Base-by-base conservation (phyloP, 2,797 vertebrate genomes). In the Poeciliopsis paucimaculata region DNA sequence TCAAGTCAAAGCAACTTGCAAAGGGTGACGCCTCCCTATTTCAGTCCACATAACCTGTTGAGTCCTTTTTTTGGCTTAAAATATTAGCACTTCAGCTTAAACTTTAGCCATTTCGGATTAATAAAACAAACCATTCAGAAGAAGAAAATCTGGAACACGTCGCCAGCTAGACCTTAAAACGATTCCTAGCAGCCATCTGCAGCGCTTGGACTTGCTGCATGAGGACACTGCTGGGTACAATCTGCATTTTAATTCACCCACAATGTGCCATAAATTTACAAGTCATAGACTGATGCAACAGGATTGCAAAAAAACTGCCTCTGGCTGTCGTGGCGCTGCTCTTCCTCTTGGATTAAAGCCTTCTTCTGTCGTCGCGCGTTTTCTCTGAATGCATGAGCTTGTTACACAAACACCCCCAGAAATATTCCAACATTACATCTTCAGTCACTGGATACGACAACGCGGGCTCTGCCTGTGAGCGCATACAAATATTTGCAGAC, bases 401-500 rank as follows among this genome's bases (percentile, higher is more conserved):
- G 64, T 49, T 78, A 2, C 16, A 70, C n/a, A 72, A 15, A 66
- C 34, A 31, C 71, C 62, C 55, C 73, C 77, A 71, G 74, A 77
- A 64, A 76, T 66, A 62, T 75, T 68, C 72, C 46, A 73, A 66
- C 60, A 57, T 75, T 68, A 43, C 46, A 83, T 89, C 73, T 80
- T 26, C 20, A 77, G 82, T 79, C 46, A 55, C 23, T 70, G 46
- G 84, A 83, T 86, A 86, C 80, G 73, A 77, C 36, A 75, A 86
- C 62, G 73, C 26, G 36, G 62, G 43, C 77, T 80, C 34, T 75
- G 83, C 76, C 74, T 57, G 39, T 16, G 70, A 74, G 74, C 55
- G 64, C 51, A 80, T 84, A 76, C 81, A 73, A 86, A 89, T 89
- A 77, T 88, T 77, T 83, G 68, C 28, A 49, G 75, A 41, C 26